Conservation (phyloP, 2,888 invertebrate species). For the Tetragonisca angustula region DNA sequence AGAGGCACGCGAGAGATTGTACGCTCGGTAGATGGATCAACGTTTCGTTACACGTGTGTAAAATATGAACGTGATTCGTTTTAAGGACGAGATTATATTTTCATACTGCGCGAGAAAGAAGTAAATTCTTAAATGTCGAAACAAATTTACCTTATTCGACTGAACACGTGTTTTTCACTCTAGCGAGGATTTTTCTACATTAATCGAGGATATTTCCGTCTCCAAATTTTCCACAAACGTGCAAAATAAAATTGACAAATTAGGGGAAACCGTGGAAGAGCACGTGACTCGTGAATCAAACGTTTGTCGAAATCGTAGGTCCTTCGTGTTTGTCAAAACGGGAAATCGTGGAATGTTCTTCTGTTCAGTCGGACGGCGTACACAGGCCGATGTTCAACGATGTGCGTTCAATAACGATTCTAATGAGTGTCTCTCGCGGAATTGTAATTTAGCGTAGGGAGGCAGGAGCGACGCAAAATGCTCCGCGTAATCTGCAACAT, state of each 20-base stretch:
- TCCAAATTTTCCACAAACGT: too few relatives aligned
- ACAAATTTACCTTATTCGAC: too few relatives aligned
- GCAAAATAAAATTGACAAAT: not conserved
- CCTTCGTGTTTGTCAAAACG: not conserved
- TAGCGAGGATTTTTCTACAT: too few relatives aligned
- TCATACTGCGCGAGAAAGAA: too few relatives aligned
- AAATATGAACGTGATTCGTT: too few relatives aligned
- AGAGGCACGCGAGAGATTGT: too few relatives aligned
- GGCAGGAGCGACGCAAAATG: not conserved
- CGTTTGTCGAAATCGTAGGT: conserved; percentile 13
- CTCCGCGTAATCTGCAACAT: conserved; percentile 14
- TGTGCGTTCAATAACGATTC: conserved; percentile 9
- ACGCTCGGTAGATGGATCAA: too few relatives aligned
- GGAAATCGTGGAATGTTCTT: conserved; percentile 6
- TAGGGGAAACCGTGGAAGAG: not conserved
- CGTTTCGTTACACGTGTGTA: too few relatives aligned
- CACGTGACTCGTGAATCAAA: conserved; percentile 1
- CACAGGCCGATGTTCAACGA: not conserved
- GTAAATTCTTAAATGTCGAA: too few relatives aligned
- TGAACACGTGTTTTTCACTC: too few relatives aligned
- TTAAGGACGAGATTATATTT: too few relatives aligned
- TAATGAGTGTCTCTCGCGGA: conserved; percentile 12
- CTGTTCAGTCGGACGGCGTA: not conserved
- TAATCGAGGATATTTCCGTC: too few relatives aligned
- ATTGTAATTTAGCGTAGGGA: conserved; percentile 11